phyloP scores from a whole-genome alignment of 35 echinoderm and acorn worm species.

The Lytechinus pictus region DNA sequence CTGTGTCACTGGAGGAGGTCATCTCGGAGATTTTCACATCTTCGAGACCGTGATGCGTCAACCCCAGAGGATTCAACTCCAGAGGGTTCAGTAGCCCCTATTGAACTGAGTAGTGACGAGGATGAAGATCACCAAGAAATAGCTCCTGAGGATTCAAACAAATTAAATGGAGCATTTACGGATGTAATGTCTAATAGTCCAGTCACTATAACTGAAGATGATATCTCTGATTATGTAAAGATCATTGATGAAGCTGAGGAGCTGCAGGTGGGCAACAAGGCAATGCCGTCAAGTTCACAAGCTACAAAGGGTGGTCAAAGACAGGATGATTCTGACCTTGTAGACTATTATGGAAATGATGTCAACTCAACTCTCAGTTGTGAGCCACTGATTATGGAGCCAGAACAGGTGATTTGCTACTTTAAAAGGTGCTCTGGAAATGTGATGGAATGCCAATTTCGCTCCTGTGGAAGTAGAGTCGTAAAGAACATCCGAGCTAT shows the following conservation, averaged over 20 bases:
- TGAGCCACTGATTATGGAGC: conserved; percentile 74
- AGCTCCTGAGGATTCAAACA: not conserved
- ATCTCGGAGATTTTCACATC: conserved; percentile 48
- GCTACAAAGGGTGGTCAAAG: not conserved
- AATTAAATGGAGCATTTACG: not conserved
- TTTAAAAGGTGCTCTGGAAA: conserved; percentile 57
- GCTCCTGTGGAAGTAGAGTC: conserved; percentile 60
- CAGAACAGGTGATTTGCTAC: conserved; percentile 65
- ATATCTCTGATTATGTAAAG: conserved; percentile 72
- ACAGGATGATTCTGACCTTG: conserved; percentile 40
- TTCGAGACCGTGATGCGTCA: not conserved
- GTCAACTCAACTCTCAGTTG: conserved; percentile 64
- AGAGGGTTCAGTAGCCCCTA: not conserved
- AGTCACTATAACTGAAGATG: conserved; percentile 62
- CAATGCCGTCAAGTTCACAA: not conserved
- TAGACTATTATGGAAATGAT: conserved; percentile 74
- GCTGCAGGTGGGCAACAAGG: not conserved
- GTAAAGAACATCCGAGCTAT: conserved; percentile 66
- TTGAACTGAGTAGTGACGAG: conserved; percentile 8
- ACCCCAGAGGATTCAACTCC: conserved; percentile 3
- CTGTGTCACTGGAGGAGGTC: conserved; percentile 31
- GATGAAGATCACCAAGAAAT: not conserved
- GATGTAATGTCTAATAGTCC: conserved; percentile 56
- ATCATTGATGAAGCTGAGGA: conserved; percentile 62
- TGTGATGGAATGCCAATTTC: conserved; percentile 59